Evolutionary conservation across 2,888 invertebrate genomes (phyloP), one percentile per base, ranked within the genome.

Genomic region (Dasysyrphus albostriatus): DNA sequence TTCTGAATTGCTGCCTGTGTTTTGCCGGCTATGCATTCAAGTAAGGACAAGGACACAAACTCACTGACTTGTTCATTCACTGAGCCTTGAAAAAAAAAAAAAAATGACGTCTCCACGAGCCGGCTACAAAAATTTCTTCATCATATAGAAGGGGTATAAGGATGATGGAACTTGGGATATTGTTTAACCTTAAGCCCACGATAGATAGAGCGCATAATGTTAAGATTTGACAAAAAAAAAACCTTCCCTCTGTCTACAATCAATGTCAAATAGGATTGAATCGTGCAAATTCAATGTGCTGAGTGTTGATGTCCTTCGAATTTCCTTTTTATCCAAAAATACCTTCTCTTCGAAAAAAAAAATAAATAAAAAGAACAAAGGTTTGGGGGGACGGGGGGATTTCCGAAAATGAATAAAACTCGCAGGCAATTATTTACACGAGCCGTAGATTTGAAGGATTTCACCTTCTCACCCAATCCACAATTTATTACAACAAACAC

Each of bases 361-460:
- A 39, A n/a, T n/a, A n/a, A n/a, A n/a, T n/a, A n/a, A 37, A 16
- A 0, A 51, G 29, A 12, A 0, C 3, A 10, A 5, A 59, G 12
- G 29, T 24, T 24, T 24, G 24, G 24, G 24, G 24, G 24, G 24
- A 3, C 3, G 29, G 47, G 34, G n/a, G n/a, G n/a, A n/a, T 5
- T 47, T 39, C 58, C 39, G 32, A 75, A 58, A 39, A 54, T 56
- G 58, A 39, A 49, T 14, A 67, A 78, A 47, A 56, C 63, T 70
- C 65, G 16, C 51, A 80, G 80, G 80, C 84, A 84, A 84, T 84
- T 84, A 84, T 84, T 76, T 80, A 76, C 76, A 84, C 84, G 67
- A 80, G 80, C 76, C 58, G 12, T 70, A 49, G 78, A 69, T 69
- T 56, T 63, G 75, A 80, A 76, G 80, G 80, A 72, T 76, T 3